A percentile compares a stretch with the other conserved stretches of the same genome.
Evolutionary conservation across 1,140 invertebrate genomes (phyloP).

Genomic region (Procambarus clarkii): DNA sequence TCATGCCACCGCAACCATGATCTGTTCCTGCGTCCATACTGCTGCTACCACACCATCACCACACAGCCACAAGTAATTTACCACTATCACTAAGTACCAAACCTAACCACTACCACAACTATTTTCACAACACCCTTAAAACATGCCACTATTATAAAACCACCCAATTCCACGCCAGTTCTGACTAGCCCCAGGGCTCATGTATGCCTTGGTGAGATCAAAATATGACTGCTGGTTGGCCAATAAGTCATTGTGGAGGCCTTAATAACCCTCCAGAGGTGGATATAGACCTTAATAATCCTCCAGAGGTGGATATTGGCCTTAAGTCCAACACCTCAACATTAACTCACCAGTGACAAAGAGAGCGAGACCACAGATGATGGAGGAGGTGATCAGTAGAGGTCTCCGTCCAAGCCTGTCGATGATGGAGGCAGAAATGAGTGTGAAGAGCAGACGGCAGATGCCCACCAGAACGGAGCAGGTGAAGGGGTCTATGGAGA

Average conservation of each 20-base stretch:
- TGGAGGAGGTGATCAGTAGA: conserved; percentile 50
- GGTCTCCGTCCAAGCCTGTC: conserved; percentile 59
- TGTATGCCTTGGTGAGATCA: no score
- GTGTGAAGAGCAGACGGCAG: conserved; percentile 50
- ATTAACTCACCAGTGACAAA: conserved; percentile 42
- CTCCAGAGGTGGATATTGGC: no score
- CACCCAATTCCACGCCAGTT: not conserved
- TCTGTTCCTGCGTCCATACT: no score
- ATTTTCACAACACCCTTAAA: not conserved
- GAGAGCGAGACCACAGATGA: conserved; percentile 47
- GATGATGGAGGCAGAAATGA: conserved; percentile 42
- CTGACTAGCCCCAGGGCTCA: no score
- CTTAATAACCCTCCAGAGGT: no score
- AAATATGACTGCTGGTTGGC: no score
- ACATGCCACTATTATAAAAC: not conserved
- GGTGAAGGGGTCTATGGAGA: conserved; percentile 63
- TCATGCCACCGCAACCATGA: no score
- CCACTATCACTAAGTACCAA: not conserved
- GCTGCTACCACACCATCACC: not conserved
- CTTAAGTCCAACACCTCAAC: no score
- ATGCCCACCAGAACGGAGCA: conserved; percentile 49
- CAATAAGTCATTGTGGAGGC: no score
- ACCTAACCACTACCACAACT: not conserved
- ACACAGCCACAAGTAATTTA: not conserved
- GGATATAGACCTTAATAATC: no score